Evolutionary conservation across 2,797 vertebrate species (phyloP), one percentile per base, ranked within the genome.

Genomic region (Oryzias sinensis): DNA sequence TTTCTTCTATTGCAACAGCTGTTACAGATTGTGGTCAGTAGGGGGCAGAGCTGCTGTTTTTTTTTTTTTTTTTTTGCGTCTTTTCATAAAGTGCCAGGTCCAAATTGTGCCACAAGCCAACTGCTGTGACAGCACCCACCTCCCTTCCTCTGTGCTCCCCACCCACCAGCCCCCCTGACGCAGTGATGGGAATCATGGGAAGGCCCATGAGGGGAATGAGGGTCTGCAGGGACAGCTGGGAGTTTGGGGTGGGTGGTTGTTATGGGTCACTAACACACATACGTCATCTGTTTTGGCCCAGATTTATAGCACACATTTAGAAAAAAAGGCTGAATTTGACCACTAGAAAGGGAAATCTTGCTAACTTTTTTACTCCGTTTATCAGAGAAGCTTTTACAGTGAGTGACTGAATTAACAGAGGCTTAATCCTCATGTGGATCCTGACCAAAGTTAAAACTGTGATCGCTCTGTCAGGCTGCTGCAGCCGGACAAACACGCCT

Each of bases 391-490:
- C 60, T 52, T 51, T 57, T 79, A 85, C 78, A 79, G 87, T 81
- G 85, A 63, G 25, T 65, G 82, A 68, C 81, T 72, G 65, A 73
- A 79, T 68, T 74, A 84, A 89, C 74, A 49, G 76, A 69, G 76
- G 40, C 72, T 73, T 89, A 89, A 89, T 90, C 89, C 86, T 70
- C 70, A 29, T 56, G 68, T 91, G 89, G 88, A 89, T 65, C 17
- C 14, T 1, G 14, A 87, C 89, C 90, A 90, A 79, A 72, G 67
- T 75, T 67, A 74, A 66, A 85, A 56, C 63, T 17, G 48, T 58
- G 29, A 62, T 42, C 47, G 68, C 72, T 71, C 43, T 59, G 76
- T 76, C 77, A 64, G 73, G 54, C 68, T 60, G 79, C 77, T 52
- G 74, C 82, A 74, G 65, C 55, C 54, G 68, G 58, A 80, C 80